Conservation (phyloP, 2,797 vertebrate species). For the Pogoniulus pusillus region DNA sequence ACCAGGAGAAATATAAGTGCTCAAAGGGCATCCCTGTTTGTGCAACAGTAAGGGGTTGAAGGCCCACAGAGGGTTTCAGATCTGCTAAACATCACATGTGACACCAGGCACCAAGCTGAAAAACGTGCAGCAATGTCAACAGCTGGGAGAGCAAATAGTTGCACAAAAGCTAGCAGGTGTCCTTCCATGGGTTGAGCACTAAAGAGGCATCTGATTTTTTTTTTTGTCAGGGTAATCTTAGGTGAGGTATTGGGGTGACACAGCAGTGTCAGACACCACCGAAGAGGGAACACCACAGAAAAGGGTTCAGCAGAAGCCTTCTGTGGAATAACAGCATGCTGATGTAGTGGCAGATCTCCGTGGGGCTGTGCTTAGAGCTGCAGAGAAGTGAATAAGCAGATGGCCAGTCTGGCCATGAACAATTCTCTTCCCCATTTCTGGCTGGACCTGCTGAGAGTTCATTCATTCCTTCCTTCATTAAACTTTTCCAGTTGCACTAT, state of each 20-base stretch:
- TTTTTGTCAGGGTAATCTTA: not conserved
- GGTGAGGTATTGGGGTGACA: not conserved
- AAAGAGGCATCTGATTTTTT: not conserved
- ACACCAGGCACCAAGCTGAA: not conserved
- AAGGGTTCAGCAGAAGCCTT: not conserved
- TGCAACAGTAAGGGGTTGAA: not conserved
- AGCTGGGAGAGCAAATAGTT: not conserved
- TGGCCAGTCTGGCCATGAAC: not conserved
- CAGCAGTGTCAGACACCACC: not conserved
- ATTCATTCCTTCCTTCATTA: not conserved
- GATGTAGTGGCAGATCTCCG: not conserved
- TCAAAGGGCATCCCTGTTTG: conserved; percentile 6
- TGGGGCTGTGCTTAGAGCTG: not conserved
- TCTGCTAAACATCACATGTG: not conserved
- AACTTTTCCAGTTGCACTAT: not conserved
- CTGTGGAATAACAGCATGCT: not conserved
- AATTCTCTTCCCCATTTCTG: not conserved
- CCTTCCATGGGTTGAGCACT: not conserved
- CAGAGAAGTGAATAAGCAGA: not conserved
- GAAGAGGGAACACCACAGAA: not conserved
- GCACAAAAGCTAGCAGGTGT: not conserved
- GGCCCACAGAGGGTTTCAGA: rapidly evolving
- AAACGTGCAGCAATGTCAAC: not conserved
- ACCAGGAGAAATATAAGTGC: not conserved
- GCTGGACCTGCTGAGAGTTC: not conserved